Base-by-base conservation (phyloP, 1,140 invertebrate genomes). In the Cherax quadricarinatus region DNA sequence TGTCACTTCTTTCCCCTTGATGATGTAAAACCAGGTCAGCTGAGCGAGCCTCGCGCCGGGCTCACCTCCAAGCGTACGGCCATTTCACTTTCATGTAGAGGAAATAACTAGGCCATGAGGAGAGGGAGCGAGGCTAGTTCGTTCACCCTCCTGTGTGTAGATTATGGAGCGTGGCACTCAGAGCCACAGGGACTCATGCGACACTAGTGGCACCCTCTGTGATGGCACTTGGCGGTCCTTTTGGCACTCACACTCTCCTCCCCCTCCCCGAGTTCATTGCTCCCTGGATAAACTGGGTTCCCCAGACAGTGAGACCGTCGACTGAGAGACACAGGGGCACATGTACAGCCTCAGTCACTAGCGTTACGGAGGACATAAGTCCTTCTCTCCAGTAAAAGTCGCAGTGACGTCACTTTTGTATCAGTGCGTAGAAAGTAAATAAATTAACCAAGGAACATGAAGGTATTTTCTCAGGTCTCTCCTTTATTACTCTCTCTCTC, bases 71-170 rank as follows among this genome's bases (percentile, higher is more conserved):
- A 51, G 60, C 57, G 84, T 84, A 84, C 75, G 49, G 24, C 90
- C 84, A 91, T 91, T 91, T 91, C 85, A 86, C 90, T 91, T 91
- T 91, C 90, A 91, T 87, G 90, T 80, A 75, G 24, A 53, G 83
- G 70, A 21, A 86, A 80, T 91, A 91, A 60, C 75, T 85, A 86
- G 84, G 90, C 84, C 90, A 91, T 70, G 88, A 62, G 84, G 18
- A 62, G 30, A 53, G 57, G 57, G 90, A 60, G 90, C 57, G 84
- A 91, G 90, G 78, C 90, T 86, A 86, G 90, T 91, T 91, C 90
- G 79, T 91, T 91, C 90, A 91, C 83, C 87, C 90, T 81, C 24
- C 24, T n/a, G 90, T 87, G 84, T 91, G 90, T 91, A 91, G 90
- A 91, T 91, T 91, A 91, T 91, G 90, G 84, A 87, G 84, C 90